Evolutionary conservation across 2,113 vertebrate species (phyloP).

Genomic region (Stegastes partitus): DNA sequence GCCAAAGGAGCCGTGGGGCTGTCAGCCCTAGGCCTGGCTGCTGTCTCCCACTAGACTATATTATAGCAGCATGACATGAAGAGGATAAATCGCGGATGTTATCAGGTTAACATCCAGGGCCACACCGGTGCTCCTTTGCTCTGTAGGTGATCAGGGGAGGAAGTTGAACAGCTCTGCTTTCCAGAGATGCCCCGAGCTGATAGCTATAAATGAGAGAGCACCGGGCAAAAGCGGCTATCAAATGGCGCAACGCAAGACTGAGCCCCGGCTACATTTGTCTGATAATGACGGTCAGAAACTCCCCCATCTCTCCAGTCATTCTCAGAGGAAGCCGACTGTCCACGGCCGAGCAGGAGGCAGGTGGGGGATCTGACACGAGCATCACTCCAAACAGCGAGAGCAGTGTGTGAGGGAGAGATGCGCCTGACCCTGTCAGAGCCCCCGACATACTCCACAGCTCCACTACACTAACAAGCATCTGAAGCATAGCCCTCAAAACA

Average conservation of each 20-base stretch:
- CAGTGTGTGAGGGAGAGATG: constrained; percentile 42
- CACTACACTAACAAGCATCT: constrained; percentile 70
- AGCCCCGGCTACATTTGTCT: constrained; percentile 59
- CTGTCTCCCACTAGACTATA: constrained; percentile 46
- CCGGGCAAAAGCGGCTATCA: constrained; percentile 43
- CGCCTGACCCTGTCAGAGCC: constrained; percentile 65
- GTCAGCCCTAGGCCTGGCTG: constrained; percentile 26
- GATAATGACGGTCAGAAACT: constrained; percentile 66
- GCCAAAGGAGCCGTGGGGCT: constrained; percentile 46
- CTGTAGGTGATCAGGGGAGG: constrained; percentile 60
- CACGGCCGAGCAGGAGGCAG: constrained; percentile 39
- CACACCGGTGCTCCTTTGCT: constrained; percentile 44
- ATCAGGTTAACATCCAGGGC: constrained; percentile 71
- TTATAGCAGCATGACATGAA: constrained; percentile 74
- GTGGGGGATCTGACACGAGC: constrained; percentile 50
- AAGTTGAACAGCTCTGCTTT: constrained; percentile 55
- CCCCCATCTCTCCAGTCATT: constrained; percentile 34
- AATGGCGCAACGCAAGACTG: constrained; percentile 53
- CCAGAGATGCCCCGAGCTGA: constrained; percentile 64
- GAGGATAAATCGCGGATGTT: constrained; percentile 74
- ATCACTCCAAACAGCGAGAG: constrained; percentile 46
- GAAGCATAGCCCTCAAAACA: constrained; percentile 46
- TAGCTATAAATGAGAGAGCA: constrained; percentile 47
- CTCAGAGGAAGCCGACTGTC: constrained; percentile 44
- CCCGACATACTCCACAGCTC: constrained; percentile 48